Conservation (phyloP, 2,113 vertebrate genomes). For the Acanthisitta chloris region DNA sequence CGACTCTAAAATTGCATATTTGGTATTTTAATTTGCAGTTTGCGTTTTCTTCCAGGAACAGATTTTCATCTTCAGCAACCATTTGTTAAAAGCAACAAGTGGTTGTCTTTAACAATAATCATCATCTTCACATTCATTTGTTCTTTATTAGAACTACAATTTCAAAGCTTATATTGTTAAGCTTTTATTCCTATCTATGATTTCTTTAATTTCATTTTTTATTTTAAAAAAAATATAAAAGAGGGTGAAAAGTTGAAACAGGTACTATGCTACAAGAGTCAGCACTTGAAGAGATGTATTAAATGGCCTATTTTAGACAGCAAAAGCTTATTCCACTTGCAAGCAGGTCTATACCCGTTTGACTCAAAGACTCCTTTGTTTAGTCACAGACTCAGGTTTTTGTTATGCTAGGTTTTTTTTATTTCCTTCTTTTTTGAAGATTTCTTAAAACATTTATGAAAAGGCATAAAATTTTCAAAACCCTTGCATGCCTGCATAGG, state of each 20-base stretch:
- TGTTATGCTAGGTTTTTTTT: rapidly evolving
- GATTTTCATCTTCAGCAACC: background rate
- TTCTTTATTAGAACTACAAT: background rate
- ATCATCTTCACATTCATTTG: background rate
- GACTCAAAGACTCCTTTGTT: background rate
- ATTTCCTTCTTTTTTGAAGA: background rate
- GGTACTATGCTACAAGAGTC: rapidly evolving
- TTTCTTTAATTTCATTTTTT: background rate
- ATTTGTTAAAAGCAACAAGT: background rate
- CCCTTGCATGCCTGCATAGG: rapidly evolving
- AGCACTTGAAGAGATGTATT: background rate
- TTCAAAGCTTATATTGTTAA: background rate
- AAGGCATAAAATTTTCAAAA: background rate
- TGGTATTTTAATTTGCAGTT: background rate
- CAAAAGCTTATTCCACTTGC: background rate
- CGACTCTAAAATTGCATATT: rapidly evolving
- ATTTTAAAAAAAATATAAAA: background rate
- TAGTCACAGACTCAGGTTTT: background rate
- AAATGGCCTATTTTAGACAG: background rate
- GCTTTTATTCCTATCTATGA: background rate
- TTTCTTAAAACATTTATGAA: background rate
- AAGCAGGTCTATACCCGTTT: background rate
- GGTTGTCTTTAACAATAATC: background rate
- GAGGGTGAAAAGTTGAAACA: background rate
- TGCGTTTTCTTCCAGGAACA: background rate